Conservation (phyloP, 2,113 vertebrate species). For the Channa maculata region DNA sequence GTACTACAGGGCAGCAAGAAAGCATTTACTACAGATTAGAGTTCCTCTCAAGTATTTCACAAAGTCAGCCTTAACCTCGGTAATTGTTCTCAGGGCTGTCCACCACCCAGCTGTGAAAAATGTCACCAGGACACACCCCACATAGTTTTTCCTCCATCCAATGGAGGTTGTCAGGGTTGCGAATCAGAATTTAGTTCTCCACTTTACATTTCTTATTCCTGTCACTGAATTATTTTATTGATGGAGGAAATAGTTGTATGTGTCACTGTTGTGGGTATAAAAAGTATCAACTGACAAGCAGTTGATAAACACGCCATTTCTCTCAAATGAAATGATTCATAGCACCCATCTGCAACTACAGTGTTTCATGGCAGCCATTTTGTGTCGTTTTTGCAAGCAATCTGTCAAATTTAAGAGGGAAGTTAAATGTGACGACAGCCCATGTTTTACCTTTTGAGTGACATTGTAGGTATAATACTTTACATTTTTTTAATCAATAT, state of each 20-base stretch:
- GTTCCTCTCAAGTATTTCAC: conserved; percentile 77
- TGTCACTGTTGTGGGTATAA: conserved; percentile 33
- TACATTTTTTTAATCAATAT: too few species aligned
- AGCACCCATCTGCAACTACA: conserved; percentile 15
- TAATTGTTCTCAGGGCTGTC: conserved; percentile 69
- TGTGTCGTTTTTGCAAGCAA: conserved; percentile 19
- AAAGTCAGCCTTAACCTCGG: conserved; percentile 73
- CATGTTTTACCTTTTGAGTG: conserved; percentile 17
- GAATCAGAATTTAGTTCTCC: conserved; percentile 43
- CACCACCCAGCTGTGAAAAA: conserved; percentile 59
- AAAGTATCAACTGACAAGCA: conserved; percentile 32
- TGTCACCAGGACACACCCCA: conserved; percentile 50
- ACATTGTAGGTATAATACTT: background rate
- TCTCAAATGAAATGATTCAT: conserved; percentile 56
- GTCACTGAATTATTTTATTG: conserved; percentile 33
- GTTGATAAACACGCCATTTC: conserved; percentile 40
- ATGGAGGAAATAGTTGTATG: conserved; percentile 50
- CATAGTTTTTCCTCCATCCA: conserved; percentile 6
- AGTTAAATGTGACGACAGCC: conserved; percentile 8
- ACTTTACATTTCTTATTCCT: conserved; percentile 38
- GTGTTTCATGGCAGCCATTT: conserved; percentile 46
- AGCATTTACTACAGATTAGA: conserved; percentile 80
- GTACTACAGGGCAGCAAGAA: conserved; percentile 74
- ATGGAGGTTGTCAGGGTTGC: conserved; percentile 18
- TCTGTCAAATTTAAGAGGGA: conserved; percentile 32